Percentiles rank a stretch among this genome's conserved stretches.
Conservation (phyloP, 2,888 invertebrate genomes). For the Toxonevra muliebris region DNA sequence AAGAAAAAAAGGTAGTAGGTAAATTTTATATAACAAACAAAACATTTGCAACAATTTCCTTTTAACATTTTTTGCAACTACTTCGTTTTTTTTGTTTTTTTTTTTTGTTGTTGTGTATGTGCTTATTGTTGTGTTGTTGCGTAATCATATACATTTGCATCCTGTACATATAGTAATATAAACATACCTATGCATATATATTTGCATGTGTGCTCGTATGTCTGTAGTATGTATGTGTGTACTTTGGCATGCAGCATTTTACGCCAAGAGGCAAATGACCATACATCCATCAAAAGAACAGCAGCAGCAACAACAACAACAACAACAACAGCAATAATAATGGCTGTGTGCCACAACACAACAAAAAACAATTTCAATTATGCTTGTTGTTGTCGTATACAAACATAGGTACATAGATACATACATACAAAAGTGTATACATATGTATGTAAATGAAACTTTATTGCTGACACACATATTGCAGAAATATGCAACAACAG, state of each 20-base stretch:
- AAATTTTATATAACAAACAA: too few species aligned
- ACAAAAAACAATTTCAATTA: background rate
- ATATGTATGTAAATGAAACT: constrained; percentile 17
- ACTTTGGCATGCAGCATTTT: background rate
- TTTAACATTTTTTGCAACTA: background rate
- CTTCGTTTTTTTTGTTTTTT: background rate
- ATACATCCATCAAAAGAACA: constrained; percentile 1
- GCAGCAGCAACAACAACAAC: background rate
- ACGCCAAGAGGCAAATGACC: constrained; percentile 8
- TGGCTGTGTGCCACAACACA: background rate
- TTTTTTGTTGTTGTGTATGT: too few species aligned
- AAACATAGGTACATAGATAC: background rate
- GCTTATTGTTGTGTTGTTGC: too few species aligned
- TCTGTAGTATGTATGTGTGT: background rate
- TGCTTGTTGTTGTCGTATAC: too few species aligned
- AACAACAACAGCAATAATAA: background rate
- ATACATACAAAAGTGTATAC: too few species aligned
- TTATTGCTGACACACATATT: too few species aligned
- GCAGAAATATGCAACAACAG: too few species aligned
- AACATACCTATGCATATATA: too few species aligned
- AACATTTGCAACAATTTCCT: background rate
- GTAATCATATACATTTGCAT: too few species aligned
- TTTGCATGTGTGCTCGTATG: too few species aligned
- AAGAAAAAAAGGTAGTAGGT: too few species aligned
- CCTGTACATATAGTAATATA: background rate